Evolutionary conservation across 2,888 invertebrate genomes (phyloP).

Genomic region (Dolomedes plantarius): DNA sequence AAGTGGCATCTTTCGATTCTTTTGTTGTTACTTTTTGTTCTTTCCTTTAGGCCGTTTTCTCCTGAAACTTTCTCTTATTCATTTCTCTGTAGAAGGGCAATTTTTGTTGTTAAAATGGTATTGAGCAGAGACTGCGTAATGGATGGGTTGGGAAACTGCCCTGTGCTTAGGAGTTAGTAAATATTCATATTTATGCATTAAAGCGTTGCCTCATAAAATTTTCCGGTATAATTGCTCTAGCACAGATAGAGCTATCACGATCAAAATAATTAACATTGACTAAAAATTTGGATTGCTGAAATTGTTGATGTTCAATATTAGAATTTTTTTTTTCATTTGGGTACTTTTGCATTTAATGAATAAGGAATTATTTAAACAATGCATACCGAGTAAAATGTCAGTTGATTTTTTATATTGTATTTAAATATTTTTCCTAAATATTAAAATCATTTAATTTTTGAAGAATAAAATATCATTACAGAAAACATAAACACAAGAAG

Average conservation of each 20-base stretch:
- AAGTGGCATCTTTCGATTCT: not conserved
- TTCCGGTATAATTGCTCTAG: not conserved
- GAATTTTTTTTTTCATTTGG: too few relatives aligned
- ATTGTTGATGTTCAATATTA: too few relatives aligned
- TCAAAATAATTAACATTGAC: too few relatives aligned
- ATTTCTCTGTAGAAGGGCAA: not conserved
- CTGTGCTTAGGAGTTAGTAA: not conserved
- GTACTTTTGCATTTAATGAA: too few relatives aligned
- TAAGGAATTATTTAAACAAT: too few relatives aligned
- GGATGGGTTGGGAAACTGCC: not conserved
- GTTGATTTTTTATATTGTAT: too few relatives aligned
- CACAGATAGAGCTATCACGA: not conserved
- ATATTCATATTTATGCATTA: not conserved
- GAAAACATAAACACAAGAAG: too few relatives aligned
- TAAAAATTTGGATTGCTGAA: too few relatives aligned
- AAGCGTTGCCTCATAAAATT: not conserved
- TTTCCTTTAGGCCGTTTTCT: not conserved
- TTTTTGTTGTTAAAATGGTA: not conserved
- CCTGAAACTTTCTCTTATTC: not conserved
- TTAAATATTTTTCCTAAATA: too few relatives aligned
- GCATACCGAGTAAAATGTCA: too few relatives aligned
- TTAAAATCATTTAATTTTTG: too few relatives aligned
- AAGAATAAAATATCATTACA: too few relatives aligned
- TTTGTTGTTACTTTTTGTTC: slow-evolving; percentile 13
- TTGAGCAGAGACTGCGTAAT: not conserved